Evolutionary conservation across 2,113 vertebrate species (phyloP).

Genomic region (Vombatus ursinus): DNA sequence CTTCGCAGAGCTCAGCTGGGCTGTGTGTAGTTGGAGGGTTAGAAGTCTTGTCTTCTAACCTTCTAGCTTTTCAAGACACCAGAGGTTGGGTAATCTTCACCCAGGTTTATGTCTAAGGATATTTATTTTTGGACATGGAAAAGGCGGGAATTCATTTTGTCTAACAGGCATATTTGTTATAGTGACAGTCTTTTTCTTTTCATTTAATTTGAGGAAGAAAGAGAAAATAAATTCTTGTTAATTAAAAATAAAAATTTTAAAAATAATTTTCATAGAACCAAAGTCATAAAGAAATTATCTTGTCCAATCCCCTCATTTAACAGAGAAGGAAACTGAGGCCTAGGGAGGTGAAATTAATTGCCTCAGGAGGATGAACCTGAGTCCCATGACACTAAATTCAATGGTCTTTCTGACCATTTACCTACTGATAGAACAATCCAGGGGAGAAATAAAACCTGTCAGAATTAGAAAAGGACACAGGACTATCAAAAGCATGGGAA

Average conservation of each 20-base stretch:
- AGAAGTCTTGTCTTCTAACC: background rate
- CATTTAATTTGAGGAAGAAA: background rate
- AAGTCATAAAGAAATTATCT: background rate
- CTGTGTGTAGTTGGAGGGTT: background rate
- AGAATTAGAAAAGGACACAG: slow-evolving; percentile 1
- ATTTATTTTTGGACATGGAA: background rate
- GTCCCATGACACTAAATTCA: background rate
- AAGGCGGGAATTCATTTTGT: background rate
- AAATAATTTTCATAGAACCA: background rate
- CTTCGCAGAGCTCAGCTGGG: background rate
- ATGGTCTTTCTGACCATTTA: background rate
- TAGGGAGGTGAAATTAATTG: background rate
- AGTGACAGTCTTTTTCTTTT: background rate
- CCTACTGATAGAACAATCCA: background rate
- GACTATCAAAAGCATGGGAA: slow-evolving; percentile 25
- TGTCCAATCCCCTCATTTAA: background rate
- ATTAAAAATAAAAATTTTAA: background rate
- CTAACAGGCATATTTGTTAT: background rate
- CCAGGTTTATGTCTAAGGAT: background rate
- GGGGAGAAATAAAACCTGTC: background rate
- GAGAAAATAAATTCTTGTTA: background rate
- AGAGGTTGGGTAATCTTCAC: background rate
- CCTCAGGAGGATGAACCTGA: background rate
- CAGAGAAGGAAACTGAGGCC: background rate
- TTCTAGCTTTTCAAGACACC: background rate